phyloP scores from a whole-genome alignment of 2,888 invertebrate genomes.

The Ceraclea dissimilis region DNA sequence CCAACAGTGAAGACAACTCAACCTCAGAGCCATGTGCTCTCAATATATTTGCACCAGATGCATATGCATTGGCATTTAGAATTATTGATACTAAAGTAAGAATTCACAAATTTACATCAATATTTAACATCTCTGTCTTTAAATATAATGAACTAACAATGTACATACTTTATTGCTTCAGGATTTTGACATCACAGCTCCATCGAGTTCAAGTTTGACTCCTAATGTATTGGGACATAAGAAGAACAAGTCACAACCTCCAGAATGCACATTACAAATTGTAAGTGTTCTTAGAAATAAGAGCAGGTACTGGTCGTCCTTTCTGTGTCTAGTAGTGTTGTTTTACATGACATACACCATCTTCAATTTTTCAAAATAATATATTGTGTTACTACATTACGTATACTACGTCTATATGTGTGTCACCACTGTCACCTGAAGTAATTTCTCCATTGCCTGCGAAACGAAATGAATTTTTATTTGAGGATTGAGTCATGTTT shows the following conservation, averaged over 20 bases:
- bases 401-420: too few relatives aligned
- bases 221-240: not conserved
- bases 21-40: constrained; percentile 18
- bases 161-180: not conserved
- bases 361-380: too few relatives aligned
- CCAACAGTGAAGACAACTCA: constrained; percentile 8
- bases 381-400: too few relatives aligned
- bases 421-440: too few relatives aligned
- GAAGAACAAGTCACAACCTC: not conserved
- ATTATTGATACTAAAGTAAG: constrained; percentile 17
- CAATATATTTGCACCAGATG: constrained; percentile 21
- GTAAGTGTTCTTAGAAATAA: constrained; percentile 20
- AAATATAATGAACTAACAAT: not conserved
- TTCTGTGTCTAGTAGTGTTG: too few relatives aligned
- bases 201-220: not conserved
- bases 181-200: not conserved
- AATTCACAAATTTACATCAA: not conserved
- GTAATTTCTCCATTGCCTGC: too few relatives aligned
- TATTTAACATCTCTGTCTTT: not conserved
- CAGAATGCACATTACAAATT: constrained; percentile 20
- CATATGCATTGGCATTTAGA: constrained; percentile 17
- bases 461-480: too few relatives aligned
- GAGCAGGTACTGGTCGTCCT: too few relatives aligned
- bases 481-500: too few relatives aligned
- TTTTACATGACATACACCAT: too few relatives aligned